These are phyloP conservation scores for Timema podura DNA, from an alignment of 2,888 invertebrate species.

Conservation along the genomic window DNA sequence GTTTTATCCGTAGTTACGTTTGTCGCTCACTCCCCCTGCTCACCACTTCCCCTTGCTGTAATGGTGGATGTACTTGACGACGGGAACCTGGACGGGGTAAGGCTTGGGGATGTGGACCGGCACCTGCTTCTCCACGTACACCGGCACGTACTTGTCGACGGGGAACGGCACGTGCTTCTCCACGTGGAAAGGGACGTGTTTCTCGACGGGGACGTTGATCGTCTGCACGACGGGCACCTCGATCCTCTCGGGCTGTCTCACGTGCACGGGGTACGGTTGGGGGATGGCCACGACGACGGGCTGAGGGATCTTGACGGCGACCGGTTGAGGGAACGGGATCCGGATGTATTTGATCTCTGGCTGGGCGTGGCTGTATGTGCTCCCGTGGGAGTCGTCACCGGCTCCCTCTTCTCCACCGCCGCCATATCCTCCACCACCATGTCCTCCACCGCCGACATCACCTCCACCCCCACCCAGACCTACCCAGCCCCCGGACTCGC, in stretches of 20 bases:
- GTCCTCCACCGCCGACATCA: conserved; percentile 41
- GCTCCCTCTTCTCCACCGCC: neutral
- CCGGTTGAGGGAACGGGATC: conserved; percentile 59
- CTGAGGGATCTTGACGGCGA: conserved; percentile 55
- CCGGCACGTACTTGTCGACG: conserved; percentile 63
- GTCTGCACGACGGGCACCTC: conserved; percentile 66
- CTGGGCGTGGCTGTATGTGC: conserved; percentile 39
- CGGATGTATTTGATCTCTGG: conserved; percentile 62
- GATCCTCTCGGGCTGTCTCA: conserved; percentile 36
- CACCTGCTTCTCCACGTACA: conserved; percentile 63
- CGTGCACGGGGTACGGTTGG: conserved; percentile 64
- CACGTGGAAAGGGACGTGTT: conserved; percentile 67
- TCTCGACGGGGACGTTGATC: conserved; percentile 64
- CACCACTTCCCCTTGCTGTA: conserved; percentile 23
- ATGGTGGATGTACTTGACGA: conserved; percentile 58
- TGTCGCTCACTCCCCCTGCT: too few species aligned
- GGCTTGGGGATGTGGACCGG: conserved; percentile 66
- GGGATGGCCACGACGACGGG: conserved; percentile 56
- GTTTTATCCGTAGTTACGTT: too few species aligned
- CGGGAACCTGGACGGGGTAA: conserved; percentile 65
- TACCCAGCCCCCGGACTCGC: conserved; percentile 32
- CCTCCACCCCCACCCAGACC: conserved; percentile 26
- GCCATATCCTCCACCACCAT: conserved; percentile 42
- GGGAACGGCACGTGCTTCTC: conserved; percentile 63
- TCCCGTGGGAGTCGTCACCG: conserved; percentile 10